Evolutionary conservation across 2,888 invertebrate genomes (phyloP).

Genomic region (Drosophila tripunctata): DNA sequence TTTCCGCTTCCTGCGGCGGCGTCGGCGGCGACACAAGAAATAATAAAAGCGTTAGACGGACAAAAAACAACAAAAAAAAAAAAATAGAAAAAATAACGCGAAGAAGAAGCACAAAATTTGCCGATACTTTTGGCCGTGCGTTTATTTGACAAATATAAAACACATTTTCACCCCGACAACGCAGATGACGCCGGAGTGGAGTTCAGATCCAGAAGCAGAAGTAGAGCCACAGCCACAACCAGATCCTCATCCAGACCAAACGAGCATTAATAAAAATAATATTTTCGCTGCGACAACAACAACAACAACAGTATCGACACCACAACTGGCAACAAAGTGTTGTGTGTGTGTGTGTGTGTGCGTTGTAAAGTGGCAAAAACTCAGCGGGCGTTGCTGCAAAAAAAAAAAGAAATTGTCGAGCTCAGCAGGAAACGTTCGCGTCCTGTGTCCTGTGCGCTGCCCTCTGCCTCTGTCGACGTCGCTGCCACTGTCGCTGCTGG

Average conservation of each 20-base stretch:
- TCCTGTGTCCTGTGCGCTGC: slow-evolving; percentile 28
- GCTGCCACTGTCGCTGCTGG: slow-evolving; percentile 8
- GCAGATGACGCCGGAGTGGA: slow-evolving; percentile 30
- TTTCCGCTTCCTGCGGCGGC: slow-evolving; percentile 76
- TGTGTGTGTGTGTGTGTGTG: slow-evolving; percentile 22
- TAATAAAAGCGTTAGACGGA: slow-evolving; percentile 34
- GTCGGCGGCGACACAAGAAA: slow-evolving; percentile 51
- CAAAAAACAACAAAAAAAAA: slow-evolving; percentile 10
- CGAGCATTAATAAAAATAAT: slow-evolving; percentile 77
- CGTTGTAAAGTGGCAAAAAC: slow-evolving; percentile 55
- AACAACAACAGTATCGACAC: slow-evolving; percentile 10
- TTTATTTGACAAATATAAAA: slow-evolving; percentile 78
- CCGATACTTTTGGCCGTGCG: slow-evolving; percentile 57
- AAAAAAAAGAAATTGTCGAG: slow-evolving; percentile 57
- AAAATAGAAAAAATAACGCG: not conserved
- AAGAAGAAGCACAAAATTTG: slow-evolving; percentile 17
- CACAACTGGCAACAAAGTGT: slow-evolving; percentile 27
- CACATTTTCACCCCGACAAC: slow-evolving; percentile 67
- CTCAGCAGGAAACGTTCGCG: slow-evolving; percentile 58
- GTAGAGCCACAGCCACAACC: not conserved
- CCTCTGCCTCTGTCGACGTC: slow-evolving; percentile 6
- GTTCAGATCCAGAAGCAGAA: slow-evolving; percentile 16
- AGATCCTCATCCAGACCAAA: slow-evolving; percentile 53
- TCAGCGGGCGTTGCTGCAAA: slow-evolving; percentile 43
- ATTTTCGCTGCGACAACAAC: slow-evolving; percentile 52